A percentile compares a stretch with the other conserved stretches of the same genome.
These are phyloP conservation scores for Holothuria scabra DNA, from an alignment of 53 echinoderm and acorn worm genomes.

Conservation along the genomic window DNA sequence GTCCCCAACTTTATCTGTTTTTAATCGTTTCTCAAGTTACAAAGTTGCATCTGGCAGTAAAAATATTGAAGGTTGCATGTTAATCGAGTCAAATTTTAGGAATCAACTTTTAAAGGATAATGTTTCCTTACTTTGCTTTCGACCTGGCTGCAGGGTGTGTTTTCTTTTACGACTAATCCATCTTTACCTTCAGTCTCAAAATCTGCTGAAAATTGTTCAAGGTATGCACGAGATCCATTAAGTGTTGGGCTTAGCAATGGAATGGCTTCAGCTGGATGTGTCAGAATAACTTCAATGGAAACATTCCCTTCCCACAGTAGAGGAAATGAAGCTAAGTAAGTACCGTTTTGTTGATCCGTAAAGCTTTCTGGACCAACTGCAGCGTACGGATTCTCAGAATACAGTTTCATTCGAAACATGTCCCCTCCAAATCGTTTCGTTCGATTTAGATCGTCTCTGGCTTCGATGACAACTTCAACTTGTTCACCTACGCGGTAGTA, in stretches of 20 bases:
- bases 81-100: too few species aligned
- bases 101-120: too few species aligned
- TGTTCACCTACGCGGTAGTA: too few species aligned
- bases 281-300: not conserved
- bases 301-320: not conserved
- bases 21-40: too few species aligned
- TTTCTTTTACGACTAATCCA: slow-evolving; percentile 3
- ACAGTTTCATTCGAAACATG: slow-evolving; percentile 4
- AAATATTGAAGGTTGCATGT: too few species aligned
- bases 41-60: too few species aligned
- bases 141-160: not conserved
- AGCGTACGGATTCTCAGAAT: not conserved
- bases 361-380: slow-evolving; percentile 13
- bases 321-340: slow-evolving; percentile 3
- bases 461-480: not conserved
- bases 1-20: too few species aligned
- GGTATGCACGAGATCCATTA: not conserved
- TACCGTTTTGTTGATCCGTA: slow-evolving; percentile 18
- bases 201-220: not conserved
- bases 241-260: not conserved
- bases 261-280: slow-evolving; percentile 13
- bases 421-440: not conserved
- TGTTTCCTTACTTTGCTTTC: too few species aligned
- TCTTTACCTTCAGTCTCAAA: not conserved
- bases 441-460: slow-evolving; percentile 18